Base-by-base conservation (phyloP, 2,888 invertebrate species). In the Schrankia costaestrigalis region DNA sequence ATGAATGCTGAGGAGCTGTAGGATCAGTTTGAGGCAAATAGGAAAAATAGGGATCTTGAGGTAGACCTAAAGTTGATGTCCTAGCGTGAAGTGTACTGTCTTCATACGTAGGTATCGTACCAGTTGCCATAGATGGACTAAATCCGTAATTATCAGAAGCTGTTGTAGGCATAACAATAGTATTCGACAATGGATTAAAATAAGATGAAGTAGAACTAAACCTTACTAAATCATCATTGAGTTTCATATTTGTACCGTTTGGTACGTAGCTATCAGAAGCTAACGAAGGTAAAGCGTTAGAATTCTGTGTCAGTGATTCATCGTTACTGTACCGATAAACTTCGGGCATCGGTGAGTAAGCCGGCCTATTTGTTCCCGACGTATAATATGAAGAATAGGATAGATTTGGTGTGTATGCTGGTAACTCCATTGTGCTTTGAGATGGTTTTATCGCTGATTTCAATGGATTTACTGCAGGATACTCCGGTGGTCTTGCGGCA, bases 341-440 rank as follows among this genome's bases (percentile, higher is more conserved):
- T 43, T 86, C 85, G 21, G 82, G 45, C 65, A 84, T 73, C 23
- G 84, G 74, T 78, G 87, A 84, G 81, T 85, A 87, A 78, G 71
- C 63, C 35, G 74, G 56, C 44, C 78, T 76, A 46, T 56, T 76
- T 15, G 78, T 49, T 3, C 72, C 70, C 34, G 77, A 58, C 10
- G 72, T 57, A 38, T 86, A 85, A 65, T 82, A 85, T 27, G 87
- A 76, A 21, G 84, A 76, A 63, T 80, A 84, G 43, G 82, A 76
- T 43, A 85, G 64, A 57, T 83, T 85, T 11, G 86, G 82, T 4
- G 83, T 80, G 46, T 86, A 87, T 1, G 85, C 71, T 12, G 85
- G 84, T 15, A 86, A 47, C 41, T 84, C 87, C 13, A 80, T 65
- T 26, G 76, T 62, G 38, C 40, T 78, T 46, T 78, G 78, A 9